These are phyloP conservation scores for Stegostoma tigrinum DNA, from an alignment of 2,113 vertebrate species.

Conservation along the genomic window DNA sequence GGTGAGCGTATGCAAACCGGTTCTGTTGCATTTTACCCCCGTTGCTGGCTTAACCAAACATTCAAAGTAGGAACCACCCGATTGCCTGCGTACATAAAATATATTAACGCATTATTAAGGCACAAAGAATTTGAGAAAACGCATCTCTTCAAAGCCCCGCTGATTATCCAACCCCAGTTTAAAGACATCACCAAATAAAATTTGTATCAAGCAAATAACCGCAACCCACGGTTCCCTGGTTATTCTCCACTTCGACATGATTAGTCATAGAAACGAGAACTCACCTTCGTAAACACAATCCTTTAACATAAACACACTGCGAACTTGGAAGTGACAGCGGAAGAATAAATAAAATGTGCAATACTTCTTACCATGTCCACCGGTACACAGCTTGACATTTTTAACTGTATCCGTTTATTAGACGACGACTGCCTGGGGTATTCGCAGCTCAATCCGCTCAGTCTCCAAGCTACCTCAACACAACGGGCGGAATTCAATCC, in stretches of 20 bases:
- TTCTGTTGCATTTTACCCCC: background rate
- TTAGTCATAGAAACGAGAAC: background rate
- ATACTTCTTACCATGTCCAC: constrained; percentile 30
- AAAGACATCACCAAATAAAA: background rate
- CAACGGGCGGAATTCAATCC: constrained; percentile 1
- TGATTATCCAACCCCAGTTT: background rate
- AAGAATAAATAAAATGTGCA: background rate
- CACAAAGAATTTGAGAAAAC: background rate
- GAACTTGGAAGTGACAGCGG: no score
- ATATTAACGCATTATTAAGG: background rate
- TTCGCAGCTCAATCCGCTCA: background rate
- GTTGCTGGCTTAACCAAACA: background rate
- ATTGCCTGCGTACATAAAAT: background rate
- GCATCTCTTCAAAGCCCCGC: background rate
- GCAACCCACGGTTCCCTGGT: background rate
- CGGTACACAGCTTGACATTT: constrained; percentile 30
- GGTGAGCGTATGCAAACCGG: background rate
- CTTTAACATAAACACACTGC: background rate
- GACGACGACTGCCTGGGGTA: background rate
- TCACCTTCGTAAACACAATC: background rate
- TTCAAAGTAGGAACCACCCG: background rate
- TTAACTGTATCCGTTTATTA: constrained; percentile 20
- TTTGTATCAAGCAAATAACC: background rate
- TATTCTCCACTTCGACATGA: background rate
- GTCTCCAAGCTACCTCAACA: background rate